These are phyloP conservation scores for Choristoneura rosaceana DNA, from an alignment of 2,888 invertebrate species.

Conservation along the genomic window DNA sequence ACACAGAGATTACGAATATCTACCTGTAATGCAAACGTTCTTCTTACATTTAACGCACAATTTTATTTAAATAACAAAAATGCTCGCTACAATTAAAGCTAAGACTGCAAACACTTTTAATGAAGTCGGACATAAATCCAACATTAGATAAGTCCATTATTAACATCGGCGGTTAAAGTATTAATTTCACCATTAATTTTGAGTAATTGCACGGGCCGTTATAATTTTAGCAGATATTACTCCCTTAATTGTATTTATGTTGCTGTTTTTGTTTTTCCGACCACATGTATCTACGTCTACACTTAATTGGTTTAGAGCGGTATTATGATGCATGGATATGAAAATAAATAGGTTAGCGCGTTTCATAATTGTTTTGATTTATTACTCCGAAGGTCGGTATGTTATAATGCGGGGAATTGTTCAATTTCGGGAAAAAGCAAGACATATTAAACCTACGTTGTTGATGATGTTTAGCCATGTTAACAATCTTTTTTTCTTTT, in stretches of 20 bases:
- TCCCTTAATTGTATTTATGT: conserved; percentile 80
- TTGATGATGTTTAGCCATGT: conserved; percentile 1
- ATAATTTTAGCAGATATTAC: conserved; percentile 78
- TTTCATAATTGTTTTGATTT: conserved; percentile 37
- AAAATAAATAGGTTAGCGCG: conserved; percentile 67
- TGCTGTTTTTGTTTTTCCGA: conserved; percentile 64
- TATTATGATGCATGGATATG: conserved; percentile 74
- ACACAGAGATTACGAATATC: too few species aligned
- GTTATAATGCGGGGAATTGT: conserved; percentile 20
- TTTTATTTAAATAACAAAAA: not conserved
- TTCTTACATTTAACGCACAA: not conserved
- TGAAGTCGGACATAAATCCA: conserved; percentile 60
- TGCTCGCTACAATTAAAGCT: conserved; percentile 21
- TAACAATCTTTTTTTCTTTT: conserved; percentile 39
- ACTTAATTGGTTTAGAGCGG: conserved; percentile 72
- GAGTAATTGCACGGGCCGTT: conserved; percentile 76
- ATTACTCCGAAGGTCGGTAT: conserved; percentile 11
- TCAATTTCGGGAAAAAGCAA: conserved; percentile 9
- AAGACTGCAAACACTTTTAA: conserved; percentile 57
- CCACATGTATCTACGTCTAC: conserved; percentile 67
- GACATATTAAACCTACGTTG: conserved; percentile 2
- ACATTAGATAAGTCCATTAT: conserved; percentile 76
- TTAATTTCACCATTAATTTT: conserved; percentile 84
- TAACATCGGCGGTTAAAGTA: conserved; percentile 82
- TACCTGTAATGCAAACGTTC: not conserved